A percentile compares a stretch with the other conserved stretches of the same genome.
These are phyloP conservation scores for Tauraco hartlaubi DNA, from an alignment of 2,797 vertebrate genomes.

Conservation along the genomic window DNA sequence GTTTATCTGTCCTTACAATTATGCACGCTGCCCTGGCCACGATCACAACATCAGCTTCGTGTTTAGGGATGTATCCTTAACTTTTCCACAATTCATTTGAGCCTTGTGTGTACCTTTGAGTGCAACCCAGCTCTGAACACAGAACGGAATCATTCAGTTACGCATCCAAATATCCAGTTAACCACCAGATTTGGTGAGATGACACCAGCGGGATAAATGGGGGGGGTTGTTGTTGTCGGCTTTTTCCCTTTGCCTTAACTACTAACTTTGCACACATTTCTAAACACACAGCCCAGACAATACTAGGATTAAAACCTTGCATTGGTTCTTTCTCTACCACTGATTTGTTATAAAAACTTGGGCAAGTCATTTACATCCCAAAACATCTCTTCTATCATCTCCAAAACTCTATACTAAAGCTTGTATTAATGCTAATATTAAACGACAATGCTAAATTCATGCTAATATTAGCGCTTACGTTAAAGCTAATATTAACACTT, in stretches of 20 bases:
- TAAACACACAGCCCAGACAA: background rate
- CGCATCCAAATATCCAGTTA: background rate
- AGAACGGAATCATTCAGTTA: background rate
- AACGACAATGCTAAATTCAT: background rate
- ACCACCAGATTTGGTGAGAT: background rate
- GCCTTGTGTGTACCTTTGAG: background rate
- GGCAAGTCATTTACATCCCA: background rate
- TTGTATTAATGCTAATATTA: background rate
- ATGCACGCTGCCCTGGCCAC: background rate
- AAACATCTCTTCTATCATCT: background rate
- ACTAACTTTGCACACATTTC: background rate
- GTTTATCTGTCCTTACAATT: background rate
- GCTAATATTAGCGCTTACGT: background rate
- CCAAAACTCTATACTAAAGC: background rate
- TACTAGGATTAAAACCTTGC: background rate
- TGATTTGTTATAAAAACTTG: background rate
- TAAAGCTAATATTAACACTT: background rate
- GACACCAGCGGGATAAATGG: background rate
- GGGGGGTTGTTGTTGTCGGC: rapidly evolving
- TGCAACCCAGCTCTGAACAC: background rate
- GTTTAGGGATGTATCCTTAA: background rate
- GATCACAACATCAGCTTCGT: background rate
- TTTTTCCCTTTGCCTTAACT: background rate
- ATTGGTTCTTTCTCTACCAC: background rate
- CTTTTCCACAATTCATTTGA: background rate